These are phyloP conservation scores for Oryctolagus cuniculus DNA, from an alignment of 2,113 vertebrate species.

Conservation along the genomic window DNA sequence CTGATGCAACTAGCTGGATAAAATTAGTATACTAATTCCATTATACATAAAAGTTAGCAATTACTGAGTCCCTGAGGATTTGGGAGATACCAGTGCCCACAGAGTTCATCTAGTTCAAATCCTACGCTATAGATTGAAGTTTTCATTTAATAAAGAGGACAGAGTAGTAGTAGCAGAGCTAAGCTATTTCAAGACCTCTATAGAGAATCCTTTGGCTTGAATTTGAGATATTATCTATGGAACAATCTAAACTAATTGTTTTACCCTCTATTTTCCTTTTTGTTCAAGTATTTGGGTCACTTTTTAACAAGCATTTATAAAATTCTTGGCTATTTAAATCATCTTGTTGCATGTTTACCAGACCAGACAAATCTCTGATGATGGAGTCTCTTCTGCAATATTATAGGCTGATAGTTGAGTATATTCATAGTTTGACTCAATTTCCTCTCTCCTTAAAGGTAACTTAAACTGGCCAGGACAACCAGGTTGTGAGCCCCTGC, in stretches of 20 bases:
- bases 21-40: neutral
- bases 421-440: neutral
- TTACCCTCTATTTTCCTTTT: neutral
- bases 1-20: neutral
- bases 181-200: neutral
- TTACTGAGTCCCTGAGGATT: neutral
- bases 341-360: neutral
- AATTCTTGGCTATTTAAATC: constrained; percentile 20
- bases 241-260: neutral
- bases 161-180: neutral
- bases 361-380: neutral
- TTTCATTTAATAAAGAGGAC: neutral
- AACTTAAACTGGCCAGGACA: neutral
- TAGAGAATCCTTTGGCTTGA: neutral
- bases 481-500: neutral
- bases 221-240: neutral
- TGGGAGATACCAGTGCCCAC: neutral
- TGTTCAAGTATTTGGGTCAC: neutral
- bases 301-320: neutral
- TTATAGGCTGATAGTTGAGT: neutral
- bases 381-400: neutral
- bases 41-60: neutral
- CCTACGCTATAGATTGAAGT: neutral
- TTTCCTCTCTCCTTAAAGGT: neutral
- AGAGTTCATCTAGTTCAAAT: neutral